Percentiles rank a stretch among this genome's conserved stretches.
phyloP scores from a whole-genome alignment of 1,140 invertebrate genomes.

The Brachionus koreanus region DNA sequence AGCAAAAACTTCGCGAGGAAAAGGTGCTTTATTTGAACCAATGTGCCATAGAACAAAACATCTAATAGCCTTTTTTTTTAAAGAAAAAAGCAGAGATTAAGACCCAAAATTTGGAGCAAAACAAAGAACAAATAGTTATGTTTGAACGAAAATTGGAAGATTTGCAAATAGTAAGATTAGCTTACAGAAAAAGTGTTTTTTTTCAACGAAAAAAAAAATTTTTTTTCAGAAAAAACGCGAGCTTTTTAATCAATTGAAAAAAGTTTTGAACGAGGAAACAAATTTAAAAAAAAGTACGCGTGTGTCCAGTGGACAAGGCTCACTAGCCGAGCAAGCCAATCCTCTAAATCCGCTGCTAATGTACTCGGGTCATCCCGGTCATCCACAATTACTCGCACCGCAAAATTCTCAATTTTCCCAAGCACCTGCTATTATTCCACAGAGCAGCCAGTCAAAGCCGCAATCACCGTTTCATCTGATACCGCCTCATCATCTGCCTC shows the following conservation, averaged over 20 bases:
- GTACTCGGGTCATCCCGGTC: slow-evolving; percentile 13
- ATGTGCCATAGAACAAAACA: not conserved
- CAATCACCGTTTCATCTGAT: not conserved
- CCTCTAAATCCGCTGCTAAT: not conserved
- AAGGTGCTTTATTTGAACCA: not conserved
- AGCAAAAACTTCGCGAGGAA: slow-evolving; percentile 34
- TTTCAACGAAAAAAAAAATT: no score
- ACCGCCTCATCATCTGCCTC: not conserved
- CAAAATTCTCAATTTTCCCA: slow-evolving; percentile 21
- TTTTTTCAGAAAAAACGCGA: slow-evolving; percentile 34
- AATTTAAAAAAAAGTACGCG: slow-evolving; percentile 33
- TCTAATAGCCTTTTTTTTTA: not conserved
- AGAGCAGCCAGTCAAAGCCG: not conserved
- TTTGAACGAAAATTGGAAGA: slow-evolving; percentile 4
- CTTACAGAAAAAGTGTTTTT: no score
- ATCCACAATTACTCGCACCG: not conserved
- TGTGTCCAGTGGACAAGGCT: not conserved
- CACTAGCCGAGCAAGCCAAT: not conserved
- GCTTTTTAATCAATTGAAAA: slow-evolving; percentile 39
- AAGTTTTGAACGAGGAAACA: slow-evolving; percentile 42
- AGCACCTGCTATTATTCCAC: not conserved
- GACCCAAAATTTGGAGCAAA: slow-evolving; percentile 20
- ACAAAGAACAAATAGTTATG: slow-evolving; percentile 14
- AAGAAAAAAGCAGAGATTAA: slow-evolving; percentile 43
- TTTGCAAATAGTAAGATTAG: not conserved